Base-by-base conservation (phyloP, 2,113 vertebrate species). In the Etheostoma spectabile region DNA sequence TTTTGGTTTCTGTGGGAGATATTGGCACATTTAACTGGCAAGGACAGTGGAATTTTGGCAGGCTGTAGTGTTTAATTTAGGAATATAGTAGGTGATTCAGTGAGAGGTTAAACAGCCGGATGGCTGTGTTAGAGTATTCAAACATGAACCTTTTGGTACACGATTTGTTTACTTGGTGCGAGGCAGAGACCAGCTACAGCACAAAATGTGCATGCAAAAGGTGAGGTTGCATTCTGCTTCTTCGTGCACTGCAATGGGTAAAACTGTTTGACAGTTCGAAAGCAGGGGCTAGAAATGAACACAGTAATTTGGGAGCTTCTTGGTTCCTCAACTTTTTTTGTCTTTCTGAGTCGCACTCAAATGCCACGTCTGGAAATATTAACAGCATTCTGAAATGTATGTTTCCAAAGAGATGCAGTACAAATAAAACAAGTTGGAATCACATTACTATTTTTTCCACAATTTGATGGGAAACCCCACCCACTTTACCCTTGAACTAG, bases 1-100 rank as follows among this genome's bases (percentile, higher is more conserved):
- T 81, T 68, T 85, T 10, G n/a, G 42, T 45, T 70, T 63, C 21
- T 70, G 3, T 19, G 22, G 51, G 53, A 65, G 24, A 46, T 56
- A 8, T 56, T 46, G 38, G 12, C 19, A 35, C n/a, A 8, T 67
- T 18, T 64, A 52, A 57, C 18, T 38, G 33, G 59, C 19, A 57
- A 27, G 24, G 38, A 38, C 3, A 14, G 19, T 27, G 55, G 86
- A 89, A 88, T 83, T 60, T 77, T 86, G 69, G 77, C 84, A 72
- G 24, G 11, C 30, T 79, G 11, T 11, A n/a, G 19, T 13, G 6
- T 69, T 85, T 70, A 35, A 1, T 55, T 48, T 16, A 42, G 19
- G 38, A 22, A 70, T 24, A 46, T 15, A 38, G 3, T 56, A 7
- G 18, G 8, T 84, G 88, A 90, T 55, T 91, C 89, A 91, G 67